phyloP scores from a whole-genome alignment of 1,140 invertebrate species.

The Pseudomyrmex flavicornis region DNA sequence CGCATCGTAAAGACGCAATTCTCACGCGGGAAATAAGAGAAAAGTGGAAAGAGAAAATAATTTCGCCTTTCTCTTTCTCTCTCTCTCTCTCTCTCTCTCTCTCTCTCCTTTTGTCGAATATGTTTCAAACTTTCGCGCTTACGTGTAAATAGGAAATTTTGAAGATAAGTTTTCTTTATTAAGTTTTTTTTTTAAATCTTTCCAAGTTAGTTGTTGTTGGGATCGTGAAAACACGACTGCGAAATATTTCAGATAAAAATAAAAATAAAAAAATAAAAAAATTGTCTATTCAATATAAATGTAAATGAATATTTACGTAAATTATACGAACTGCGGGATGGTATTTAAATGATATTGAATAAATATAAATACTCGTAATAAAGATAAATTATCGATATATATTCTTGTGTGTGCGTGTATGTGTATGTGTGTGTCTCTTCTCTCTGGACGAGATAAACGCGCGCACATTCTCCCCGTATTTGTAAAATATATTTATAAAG shows the following conservation, averaged over 20 bases:
- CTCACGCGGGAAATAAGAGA: neutral
- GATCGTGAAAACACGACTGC: slow-evolving; percentile 13
- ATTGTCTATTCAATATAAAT: slow-evolving; percentile 48
- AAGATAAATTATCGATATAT: slow-evolving; percentile 59
- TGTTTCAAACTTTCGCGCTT: neutral
- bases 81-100: too few species aligned
- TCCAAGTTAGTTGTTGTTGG: neutral
- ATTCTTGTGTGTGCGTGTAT: slow-evolving; percentile 33
- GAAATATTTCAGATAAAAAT: neutral
- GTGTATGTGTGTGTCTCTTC: slow-evolving; percentile 27
- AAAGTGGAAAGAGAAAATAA: neutral
- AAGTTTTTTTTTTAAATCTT: neutral
- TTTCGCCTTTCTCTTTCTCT: too few species aligned
- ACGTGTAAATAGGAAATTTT: too few species aligned
- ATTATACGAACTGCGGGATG: slow-evolving; percentile 44
- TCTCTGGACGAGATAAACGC: slow-evolving; percentile 12
- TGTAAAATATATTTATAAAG: slow-evolving; percentile 58
- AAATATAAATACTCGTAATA: slow-evolving; percentile 62
- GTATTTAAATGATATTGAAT: slow-evolving; percentile 61
- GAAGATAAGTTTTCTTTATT: too few species aligned
- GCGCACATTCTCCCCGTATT: slow-evolving; percentile 16
- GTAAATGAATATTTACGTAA: slow-evolving; percentile 55
- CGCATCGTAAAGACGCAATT: slow-evolving; percentile 10
- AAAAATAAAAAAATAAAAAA: slow-evolving; percentile 31
- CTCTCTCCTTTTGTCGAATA: too few species aligned